These are phyloP conservation scores for Elmis aenea DNA, from an alignment of 2,888 invertebrate genomes.

Conservation along the genomic window DNA sequence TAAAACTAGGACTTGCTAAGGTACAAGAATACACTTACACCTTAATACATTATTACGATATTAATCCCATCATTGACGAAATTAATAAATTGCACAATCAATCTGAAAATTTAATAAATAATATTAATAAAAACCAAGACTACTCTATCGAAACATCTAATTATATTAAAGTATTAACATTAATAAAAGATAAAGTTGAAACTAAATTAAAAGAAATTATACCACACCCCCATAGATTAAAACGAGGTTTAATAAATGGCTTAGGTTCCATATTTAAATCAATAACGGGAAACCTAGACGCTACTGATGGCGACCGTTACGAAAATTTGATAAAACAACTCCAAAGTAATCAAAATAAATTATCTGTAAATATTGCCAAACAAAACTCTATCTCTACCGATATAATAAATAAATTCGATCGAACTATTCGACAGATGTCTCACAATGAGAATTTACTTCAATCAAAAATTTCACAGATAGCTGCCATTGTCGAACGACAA, in stretches of 20 bases:
- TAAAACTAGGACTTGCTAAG: constrained; percentile 12
- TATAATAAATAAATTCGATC: constrained; percentile 14
- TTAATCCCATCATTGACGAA: constrained; percentile 9
- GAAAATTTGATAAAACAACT: constrained; percentile 13
- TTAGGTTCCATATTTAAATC: constrained; percentile 16
- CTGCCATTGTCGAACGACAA: background rate
- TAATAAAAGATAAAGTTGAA: constrained; percentile 7
- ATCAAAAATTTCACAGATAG: constrained; percentile 4
- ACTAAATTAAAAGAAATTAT: constrained; percentile 9
- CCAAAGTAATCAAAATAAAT: constrained; percentile 12
- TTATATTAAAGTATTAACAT: constrained; percentile 6
- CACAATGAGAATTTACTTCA: constrained; percentile 12
- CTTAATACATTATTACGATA: constrained; percentile 11
- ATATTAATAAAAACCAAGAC: constrained; percentile 5
- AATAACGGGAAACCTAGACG: constrained; percentile 16
- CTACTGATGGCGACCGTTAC: constrained; percentile 15
- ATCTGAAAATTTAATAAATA: constrained; percentile 3
- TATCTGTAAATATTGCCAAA: constrained; percentile 4
- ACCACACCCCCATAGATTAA: constrained; percentile 7
- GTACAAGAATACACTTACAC: constrained; percentile 8
- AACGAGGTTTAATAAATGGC: constrained; percentile 16
- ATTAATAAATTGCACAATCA: constrained; percentile 7
- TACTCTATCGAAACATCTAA: constrained; percentile 1
- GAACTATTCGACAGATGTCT: constrained; percentile 10
- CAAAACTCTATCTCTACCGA: constrained; percentile 6